Base-by-base conservation (phyloP, 2,888 invertebrate species). In the Palloptera scutellata region DNA sequence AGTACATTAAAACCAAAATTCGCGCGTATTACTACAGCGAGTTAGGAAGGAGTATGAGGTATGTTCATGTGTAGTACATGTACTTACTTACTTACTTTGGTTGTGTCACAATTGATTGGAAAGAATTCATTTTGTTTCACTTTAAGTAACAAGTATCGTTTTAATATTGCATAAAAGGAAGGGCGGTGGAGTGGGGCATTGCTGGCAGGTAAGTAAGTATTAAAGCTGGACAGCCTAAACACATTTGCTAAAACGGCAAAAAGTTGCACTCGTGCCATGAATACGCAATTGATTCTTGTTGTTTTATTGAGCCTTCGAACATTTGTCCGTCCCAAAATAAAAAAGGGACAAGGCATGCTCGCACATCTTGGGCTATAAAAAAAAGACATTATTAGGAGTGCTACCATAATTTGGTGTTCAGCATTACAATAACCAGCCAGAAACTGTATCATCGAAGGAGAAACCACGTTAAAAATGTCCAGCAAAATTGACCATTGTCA, bases 381-480 rank as follows among this genome's bases (percentile, higher is more conserved):
- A n/a, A 30, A 30, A 6, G 30, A 6, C 30, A 30, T 61, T 52
- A 17, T 61, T 52, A 61, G n/a, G 11, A 40, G 15, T 11, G 12
- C 30, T 15, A 41, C 52, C 15, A 53, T 42, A 8, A 17, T 61
- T 42, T 61, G 53, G 13, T 13, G 13, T 20, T 40, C 54, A 19
- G 19, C 12, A n/a, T 9, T 60, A 9, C 20, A 45, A 12, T 17
- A 15, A 53, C n/a, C 48, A 61, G 17, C 9, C 5, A 19, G 9
- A 55, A 55, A 30, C 17, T 19, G 10, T 15, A 4, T 20, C 52
- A 53, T 42, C 41, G 53, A 52, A 66, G 64, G 66, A 61, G 74
- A 76, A 74, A 78, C 78, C 78, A 76, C 71, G 77, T 78, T 76
- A 80, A 80, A 80, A 81, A 80, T 78, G 80, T 75, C 75, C 75